A percentile compares a stretch with the other conserved stretches of the same genome.
Conservation (phyloP, 2,888 invertebrate species). For the Apeira syringaria region DNA sequence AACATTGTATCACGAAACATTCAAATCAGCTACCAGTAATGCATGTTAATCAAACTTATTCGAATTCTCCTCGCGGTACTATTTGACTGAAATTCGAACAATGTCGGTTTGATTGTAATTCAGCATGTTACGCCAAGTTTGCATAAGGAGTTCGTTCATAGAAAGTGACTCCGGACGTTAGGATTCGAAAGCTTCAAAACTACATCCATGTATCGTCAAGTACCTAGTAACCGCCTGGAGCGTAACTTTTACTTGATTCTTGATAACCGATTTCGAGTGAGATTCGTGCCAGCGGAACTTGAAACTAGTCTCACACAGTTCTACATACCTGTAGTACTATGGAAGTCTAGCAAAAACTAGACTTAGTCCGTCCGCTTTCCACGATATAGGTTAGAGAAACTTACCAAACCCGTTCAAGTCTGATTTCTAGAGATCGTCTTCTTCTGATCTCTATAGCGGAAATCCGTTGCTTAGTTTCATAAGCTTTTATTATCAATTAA, state of each 20-base stretch:
- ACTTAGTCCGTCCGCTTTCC: conserved; percentile 69
- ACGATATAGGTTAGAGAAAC: conserved; percentile 77
- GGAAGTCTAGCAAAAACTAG: conserved; percentile 76
- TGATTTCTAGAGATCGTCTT: conserved; percentile 66
- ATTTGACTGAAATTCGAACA: conserved; percentile 35
- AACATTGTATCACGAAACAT: conserved; percentile 31
- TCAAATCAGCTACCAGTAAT: conserved; percentile 35
- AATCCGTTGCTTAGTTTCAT: conserved; percentile 45
- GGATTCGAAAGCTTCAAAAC: conserved; percentile 73
- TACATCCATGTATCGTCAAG: conserved; percentile 72
- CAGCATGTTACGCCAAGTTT: conserved; percentile 72
- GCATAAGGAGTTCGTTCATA: conserved; percentile 75
- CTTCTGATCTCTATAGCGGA: conserved; percentile 45
- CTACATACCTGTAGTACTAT: conserved; percentile 62
- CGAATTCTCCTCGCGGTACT: conserved; percentile 50
- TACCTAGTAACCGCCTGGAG: conserved; percentile 69
- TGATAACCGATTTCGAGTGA: conserved; percentile 59
- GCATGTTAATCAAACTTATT: conserved; percentile 49
- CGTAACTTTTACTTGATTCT: conserved; percentile 70
- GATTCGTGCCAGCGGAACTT: conserved; percentile 59
- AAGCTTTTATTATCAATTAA: conserved; percentile 21
- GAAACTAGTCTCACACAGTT: conserved; percentile 60
- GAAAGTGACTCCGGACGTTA: conserved; percentile 73
- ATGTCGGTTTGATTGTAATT: conserved; percentile 73
- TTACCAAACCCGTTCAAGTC: conserved; percentile 56